Conservation (phyloP, 2,113 vertebrate species). For the Anser brachyrhynchus region DNA sequence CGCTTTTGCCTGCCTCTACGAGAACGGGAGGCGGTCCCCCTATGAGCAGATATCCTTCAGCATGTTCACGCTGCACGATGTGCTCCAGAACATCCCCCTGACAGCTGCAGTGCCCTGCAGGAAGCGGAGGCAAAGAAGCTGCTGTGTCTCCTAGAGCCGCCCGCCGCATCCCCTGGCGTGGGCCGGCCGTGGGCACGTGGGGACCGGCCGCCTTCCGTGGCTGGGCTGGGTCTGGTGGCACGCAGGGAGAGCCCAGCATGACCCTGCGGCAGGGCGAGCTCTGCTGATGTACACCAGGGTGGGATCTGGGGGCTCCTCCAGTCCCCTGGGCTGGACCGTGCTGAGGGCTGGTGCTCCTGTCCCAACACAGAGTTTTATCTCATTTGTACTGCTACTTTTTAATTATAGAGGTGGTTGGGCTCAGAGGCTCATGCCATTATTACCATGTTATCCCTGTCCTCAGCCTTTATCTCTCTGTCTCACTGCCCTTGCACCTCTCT, state of each 20-base stretch:
- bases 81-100: conserved; percentile 85
- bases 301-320: neutral
- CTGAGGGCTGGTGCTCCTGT: neutral
- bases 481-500: neutral
- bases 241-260: neutral
- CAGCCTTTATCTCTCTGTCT: neutral
- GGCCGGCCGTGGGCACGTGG: neutral
- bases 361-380: neutral
- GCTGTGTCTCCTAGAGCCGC: neutral
- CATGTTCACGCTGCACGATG: conserved; percentile 87
- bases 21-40: conserved; percentile 83
- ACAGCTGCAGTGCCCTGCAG: fast-evolving
- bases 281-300: neutral
- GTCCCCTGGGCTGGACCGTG: no score
- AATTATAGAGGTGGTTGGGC: neutral
- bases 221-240: neutral
- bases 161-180: neutral
- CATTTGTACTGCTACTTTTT: neutral
- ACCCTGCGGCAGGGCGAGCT: neutral
- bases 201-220: neutral
- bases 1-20: conserved; percentile 89
- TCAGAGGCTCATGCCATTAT: neutral
- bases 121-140: neutral
- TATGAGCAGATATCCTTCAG: conserved; percentile 94
- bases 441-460: neutral